Percentiles rank a stretch among this genome's conserved stretches.
Evolutionary conservation across 2,797 vertebrate genomes (phyloP).

Genomic region (Remorina albescens): DNA sequence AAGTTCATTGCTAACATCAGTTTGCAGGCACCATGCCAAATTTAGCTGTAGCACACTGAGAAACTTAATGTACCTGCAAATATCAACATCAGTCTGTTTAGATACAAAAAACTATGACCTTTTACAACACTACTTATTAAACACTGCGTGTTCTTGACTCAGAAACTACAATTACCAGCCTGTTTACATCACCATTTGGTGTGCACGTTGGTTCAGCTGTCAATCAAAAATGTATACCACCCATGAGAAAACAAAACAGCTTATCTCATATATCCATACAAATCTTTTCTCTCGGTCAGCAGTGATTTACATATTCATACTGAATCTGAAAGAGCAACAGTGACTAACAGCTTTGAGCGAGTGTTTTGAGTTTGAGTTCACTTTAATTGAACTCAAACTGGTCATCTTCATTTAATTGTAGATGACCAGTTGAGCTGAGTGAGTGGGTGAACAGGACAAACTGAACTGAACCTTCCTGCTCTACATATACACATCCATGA

Average conservation of each 20-base stretch:
- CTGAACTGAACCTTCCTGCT: not conserved
- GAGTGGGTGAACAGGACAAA: not conserved
- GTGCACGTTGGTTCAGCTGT: conserved; percentile 29
- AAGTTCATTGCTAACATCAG: not conserved
- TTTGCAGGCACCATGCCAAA: not conserved
- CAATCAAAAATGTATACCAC: conserved; percentile 33
- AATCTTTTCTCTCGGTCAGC: no score
- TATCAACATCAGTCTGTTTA: conserved; percentile 2
- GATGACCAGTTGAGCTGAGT: no score
- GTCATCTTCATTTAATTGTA: no score
- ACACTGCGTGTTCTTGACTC: not conserved
- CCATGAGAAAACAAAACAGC: no score
- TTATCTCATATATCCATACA: no score
- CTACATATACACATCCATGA: not conserved
- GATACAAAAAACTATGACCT: not conserved
- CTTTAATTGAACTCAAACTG: no score
- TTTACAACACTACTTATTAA: not conserved
- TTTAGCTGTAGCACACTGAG: not conserved
- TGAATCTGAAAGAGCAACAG: not conserved
- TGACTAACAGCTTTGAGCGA: not conserved
- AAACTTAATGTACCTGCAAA: not conserved
- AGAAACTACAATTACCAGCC: conserved; percentile 1
- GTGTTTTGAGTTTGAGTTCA: not conserved
- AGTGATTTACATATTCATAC: no score
- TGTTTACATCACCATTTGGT: conserved; percentile 30